Conservation (phyloP, 2,888 invertebrate genomes). For the Drosophila borealis region DNA sequence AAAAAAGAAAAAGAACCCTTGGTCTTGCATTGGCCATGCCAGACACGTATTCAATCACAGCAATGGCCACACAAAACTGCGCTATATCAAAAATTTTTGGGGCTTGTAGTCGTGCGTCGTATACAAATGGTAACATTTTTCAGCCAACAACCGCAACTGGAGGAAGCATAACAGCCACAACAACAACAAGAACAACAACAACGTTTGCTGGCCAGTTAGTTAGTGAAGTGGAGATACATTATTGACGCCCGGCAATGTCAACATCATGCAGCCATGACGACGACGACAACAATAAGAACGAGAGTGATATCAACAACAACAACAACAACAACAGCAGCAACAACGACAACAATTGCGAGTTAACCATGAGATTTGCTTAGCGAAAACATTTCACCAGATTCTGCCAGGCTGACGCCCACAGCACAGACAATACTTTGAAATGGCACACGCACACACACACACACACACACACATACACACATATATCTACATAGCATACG, state of each 20-base stretch:
- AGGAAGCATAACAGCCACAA: background rate
- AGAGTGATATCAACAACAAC: slow-evolving; percentile 38
- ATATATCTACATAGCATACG: slow-evolving; percentile 21
- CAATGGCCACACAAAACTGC: slow-evolving; percentile 81
- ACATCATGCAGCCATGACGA: slow-evolving; percentile 79
- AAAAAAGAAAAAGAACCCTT: slow-evolving; percentile 63
- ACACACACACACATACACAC: slow-evolving; percentile 6
- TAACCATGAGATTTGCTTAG: slow-evolving; percentile 76
- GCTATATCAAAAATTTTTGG: slow-evolving; percentile 77
- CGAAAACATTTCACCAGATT: slow-evolving; percentile 73
- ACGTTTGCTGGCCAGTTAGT: slow-evolving; percentile 60
- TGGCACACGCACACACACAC: slow-evolving; percentile 17
- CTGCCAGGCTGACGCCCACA: slow-evolving; percentile 57
- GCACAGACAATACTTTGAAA: slow-evolving; percentile 39
- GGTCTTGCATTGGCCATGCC: slow-evolving; percentile 55
- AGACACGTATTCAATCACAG: slow-evolving; percentile 77
- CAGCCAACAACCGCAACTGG: slow-evolving; percentile 11
- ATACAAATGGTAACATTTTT: slow-evolving; percentile 72
- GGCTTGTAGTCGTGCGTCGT: slow-evolving; percentile 62
- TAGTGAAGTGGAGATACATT: slow-evolving; percentile 62
- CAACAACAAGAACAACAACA: slow-evolving; percentile 1
- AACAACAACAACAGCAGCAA: slow-evolving; percentile 29
- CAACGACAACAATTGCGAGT: slow-evolving; percentile 47
- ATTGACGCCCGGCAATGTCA: slow-evolving; percentile 82
- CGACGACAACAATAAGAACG: slow-evolving; percentile 41